Conservation (phyloP, 2,113 vertebrate species). For the Anoura caudifer region DNA sequence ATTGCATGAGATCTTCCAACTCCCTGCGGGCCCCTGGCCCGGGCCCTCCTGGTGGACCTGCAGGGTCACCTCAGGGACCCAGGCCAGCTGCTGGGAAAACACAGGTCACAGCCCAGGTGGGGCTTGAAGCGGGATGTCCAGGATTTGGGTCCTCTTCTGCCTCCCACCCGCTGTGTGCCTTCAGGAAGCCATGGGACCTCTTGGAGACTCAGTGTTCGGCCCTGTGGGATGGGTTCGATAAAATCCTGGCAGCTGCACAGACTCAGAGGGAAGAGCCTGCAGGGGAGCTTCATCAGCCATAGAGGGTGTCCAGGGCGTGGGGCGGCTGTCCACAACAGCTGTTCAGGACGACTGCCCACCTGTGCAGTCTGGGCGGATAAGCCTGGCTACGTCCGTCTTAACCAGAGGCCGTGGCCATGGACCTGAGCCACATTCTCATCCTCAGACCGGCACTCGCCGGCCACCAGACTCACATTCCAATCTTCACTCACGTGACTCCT, state of each 20-base stretch:
- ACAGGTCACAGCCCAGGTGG: neutral
- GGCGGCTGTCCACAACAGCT: too few species aligned
- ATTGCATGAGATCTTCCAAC: neutral
- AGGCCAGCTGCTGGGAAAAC: neutral
- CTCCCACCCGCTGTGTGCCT: fast-evolving
- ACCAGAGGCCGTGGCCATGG: neutral
- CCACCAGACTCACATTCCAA: neutral
- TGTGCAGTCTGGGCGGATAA: fast-evolving
- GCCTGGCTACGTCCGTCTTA: neutral
- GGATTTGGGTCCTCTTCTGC: neutral
- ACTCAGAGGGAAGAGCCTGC: neutral
- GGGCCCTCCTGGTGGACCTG: neutral
- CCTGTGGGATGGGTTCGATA: neutral
- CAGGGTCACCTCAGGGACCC: neutral
- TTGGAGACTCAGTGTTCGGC: neutral
- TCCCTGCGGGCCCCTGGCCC: neutral
- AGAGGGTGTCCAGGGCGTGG: neutral
- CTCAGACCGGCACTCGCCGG: neutral
- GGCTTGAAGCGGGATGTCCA: neutral
- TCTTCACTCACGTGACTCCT: neutral
- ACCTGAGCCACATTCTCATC: neutral
- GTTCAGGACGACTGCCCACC: neutral
- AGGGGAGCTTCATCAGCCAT: neutral
- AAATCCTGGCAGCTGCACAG: neutral
- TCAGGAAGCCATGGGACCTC: neutral